phyloP scores from a whole-genome alignment of 1,140 invertebrate genomes.

The Nephila pilipes region DNA sequence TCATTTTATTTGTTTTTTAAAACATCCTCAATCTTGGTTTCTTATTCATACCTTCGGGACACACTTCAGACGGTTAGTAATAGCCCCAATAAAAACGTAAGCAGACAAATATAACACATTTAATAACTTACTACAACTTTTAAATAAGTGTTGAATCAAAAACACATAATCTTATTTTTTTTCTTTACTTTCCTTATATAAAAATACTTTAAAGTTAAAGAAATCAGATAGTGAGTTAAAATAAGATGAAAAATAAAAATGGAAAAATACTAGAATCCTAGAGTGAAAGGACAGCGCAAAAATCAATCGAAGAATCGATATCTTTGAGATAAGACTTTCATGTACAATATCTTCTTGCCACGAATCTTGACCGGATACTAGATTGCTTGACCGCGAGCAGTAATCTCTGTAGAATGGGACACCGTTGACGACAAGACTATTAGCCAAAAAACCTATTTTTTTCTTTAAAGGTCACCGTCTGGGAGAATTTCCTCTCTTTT shows the following conservation, averaged over 20 bases:
- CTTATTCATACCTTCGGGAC: too few species aligned
- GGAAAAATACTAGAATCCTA: background rate
- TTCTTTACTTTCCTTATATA: too few species aligned
- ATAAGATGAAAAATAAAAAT: background rate
- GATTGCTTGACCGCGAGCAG: slow-evolving; percentile 52
- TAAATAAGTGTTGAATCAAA: too few species aligned
- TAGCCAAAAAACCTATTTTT: slow-evolving; percentile 9
- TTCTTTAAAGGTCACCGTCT: slow-evolving; percentile 40
- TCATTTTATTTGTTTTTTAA: too few species aligned
- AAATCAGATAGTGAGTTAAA: background rate
- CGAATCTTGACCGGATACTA: slow-evolving; percentile 48
- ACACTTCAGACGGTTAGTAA: too few species aligned
- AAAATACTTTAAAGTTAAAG: too few species aligned
- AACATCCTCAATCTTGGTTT: too few species aligned
- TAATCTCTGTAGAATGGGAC: slow-evolving; percentile 41
- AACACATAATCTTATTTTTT: too few species aligned
- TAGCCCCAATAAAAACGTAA: too few species aligned
- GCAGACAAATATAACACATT: too few species aligned
- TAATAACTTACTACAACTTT: too few species aligned
- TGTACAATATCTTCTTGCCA: slow-evolving; percentile 50
- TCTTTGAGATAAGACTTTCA: slow-evolving; percentile 39
- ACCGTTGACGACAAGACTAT: slow-evolving; percentile 49
- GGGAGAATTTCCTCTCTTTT: slow-evolving; percentile 6
- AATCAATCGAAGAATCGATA: slow-evolving; percentile 58
- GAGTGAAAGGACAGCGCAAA: background rate